These are phyloP conservation scores for Sepiola atlantica DNA, from an alignment of 2,888 invertebrate genomes.

Conservation along the genomic window DNA sequence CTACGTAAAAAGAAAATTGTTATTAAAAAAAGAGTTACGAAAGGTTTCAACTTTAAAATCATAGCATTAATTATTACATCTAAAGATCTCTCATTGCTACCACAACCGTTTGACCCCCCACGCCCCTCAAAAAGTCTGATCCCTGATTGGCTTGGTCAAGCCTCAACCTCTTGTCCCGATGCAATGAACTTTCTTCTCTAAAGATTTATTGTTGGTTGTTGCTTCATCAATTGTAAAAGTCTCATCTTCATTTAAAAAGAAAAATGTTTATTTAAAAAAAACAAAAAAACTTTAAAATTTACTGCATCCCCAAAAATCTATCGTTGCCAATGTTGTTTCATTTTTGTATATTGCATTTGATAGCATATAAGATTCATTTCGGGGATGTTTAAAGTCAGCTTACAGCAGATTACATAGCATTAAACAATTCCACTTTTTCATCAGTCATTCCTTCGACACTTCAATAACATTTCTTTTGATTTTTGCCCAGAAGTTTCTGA, in stretches of 20 bases:
- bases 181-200: not conserved
- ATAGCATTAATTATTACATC: not conserved
- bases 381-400: too few species aligned
- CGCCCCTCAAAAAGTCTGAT: not conserved
- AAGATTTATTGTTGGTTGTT: not conserved
- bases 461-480: too few species aligned
- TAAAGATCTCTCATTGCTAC: not conserved
- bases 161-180: not conserved
- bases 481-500: too few species aligned
- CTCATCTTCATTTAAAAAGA: not conserved
- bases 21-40: not conserved
- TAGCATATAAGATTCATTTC: too few species aligned
- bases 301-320: not conserved
- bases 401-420: too few species aligned
- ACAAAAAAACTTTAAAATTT: not conserved
- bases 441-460: too few species aligned
- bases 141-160: not conserved
- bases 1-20: not conserved
- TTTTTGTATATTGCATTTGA: not conserved
- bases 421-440: too few species aligned
- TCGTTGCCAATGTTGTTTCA: not conserved
- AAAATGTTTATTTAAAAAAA: not conserved
- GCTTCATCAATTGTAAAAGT: constrained; percentile 15
- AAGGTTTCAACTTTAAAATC: not conserved
- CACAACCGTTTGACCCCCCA: not conserved